Percentiles rank a stretch among this genome's conserved stretches.
These are phyloP conservation scores for Lutjanus campechanus DNA, from an alignment of 2,797 vertebrate genomes.

Conservation along the genomic window DNA sequence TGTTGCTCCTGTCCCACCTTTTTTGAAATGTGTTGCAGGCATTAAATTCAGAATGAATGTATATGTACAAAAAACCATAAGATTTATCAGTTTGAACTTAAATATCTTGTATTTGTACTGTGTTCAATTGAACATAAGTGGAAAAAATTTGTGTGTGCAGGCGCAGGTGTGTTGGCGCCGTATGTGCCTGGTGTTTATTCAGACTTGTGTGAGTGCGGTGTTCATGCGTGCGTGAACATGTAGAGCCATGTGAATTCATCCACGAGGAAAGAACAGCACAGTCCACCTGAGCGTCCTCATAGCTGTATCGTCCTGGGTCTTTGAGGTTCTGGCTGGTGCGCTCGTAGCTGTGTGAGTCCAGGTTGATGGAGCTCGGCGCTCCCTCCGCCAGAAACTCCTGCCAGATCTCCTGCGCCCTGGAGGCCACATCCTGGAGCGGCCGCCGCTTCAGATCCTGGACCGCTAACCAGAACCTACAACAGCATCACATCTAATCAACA, in stretches of 20 bases:
- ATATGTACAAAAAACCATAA: too few relatives aligned
- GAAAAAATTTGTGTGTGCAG: too few relatives aligned
- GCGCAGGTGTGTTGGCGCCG: background rate
- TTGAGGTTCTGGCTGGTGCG: constrained; percentile 96
- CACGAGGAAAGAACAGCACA: constrained; percentile 1
- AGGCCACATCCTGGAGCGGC: constrained; percentile 91
- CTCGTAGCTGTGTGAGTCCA: constrained; percentile 98
- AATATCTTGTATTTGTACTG: too few relatives aligned
- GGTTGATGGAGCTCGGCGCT: constrained; percentile 95
- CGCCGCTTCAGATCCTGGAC: constrained; percentile 95
- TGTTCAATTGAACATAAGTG: too few relatives aligned
- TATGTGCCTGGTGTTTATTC: constrained; percentile 15
- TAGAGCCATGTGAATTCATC: background rate
- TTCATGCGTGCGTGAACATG: background rate
- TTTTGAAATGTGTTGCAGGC: too few relatives aligned
- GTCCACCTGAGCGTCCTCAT: constrained; percentile 96
- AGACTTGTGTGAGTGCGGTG: constrained; percentile 5
- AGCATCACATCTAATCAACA: constrained; percentile 10
- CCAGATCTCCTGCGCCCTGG: constrained; percentile 95
- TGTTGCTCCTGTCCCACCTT: too few relatives aligned
- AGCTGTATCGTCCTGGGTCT: constrained; percentile 95
- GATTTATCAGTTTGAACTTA: too few relatives aligned
- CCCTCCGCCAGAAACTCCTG: constrained; percentile 96
- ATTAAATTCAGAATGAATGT: too few relatives aligned
- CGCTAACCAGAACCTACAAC: constrained; percentile 93